A percentile compares a stretch with the other conserved stretches of the same genome.
Evolutionary conservation across 2,888 invertebrate genomes (phyloP).

Genomic region (Azorinus chamasolen): DNA sequence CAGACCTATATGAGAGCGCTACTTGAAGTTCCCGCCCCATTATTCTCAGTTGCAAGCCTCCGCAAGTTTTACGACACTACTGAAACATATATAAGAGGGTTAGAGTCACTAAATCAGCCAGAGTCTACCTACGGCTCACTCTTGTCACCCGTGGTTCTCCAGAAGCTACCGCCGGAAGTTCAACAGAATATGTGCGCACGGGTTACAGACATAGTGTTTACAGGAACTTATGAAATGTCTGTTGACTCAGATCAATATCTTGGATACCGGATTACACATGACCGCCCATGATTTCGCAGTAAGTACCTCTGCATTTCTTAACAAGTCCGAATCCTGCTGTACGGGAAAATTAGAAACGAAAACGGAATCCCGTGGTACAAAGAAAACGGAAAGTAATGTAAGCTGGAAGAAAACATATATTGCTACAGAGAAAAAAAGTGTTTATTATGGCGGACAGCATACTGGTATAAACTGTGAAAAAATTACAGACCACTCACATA

Average conservation of each 20-base stretch:
- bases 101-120: constrained; percentile 32
- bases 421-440: constrained; percentile 3
- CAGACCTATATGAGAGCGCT: constrained; percentile 19
- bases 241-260: no score
- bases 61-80: constrained; percentile 28
- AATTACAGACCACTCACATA: constrained; percentile 1
- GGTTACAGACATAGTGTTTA: no score
- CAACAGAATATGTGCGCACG: constrained; percentile 7
- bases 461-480: neutral
- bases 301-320: no score
- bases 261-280: no score
- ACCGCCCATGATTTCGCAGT: no score
- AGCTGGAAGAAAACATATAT: neutral
- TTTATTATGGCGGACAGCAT: constrained; percentile 6
- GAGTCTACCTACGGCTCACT: constrained; percentile 27
- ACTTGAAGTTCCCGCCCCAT: constrained; percentile 10
- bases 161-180: constrained; percentile 33
- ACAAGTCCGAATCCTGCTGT: no score
- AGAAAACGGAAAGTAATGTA: constrained; percentile 4
- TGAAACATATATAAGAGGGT: constrained; percentile 37
- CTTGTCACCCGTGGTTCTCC: constrained; percentile 8
- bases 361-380: neutral
- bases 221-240: no score
- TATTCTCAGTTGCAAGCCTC: neutral
- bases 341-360: no score